Evolutionary conservation across 53 echinoderm and acorn worm genomes (phyloP).

Genomic region (Glandiceps talaboti): DNA sequence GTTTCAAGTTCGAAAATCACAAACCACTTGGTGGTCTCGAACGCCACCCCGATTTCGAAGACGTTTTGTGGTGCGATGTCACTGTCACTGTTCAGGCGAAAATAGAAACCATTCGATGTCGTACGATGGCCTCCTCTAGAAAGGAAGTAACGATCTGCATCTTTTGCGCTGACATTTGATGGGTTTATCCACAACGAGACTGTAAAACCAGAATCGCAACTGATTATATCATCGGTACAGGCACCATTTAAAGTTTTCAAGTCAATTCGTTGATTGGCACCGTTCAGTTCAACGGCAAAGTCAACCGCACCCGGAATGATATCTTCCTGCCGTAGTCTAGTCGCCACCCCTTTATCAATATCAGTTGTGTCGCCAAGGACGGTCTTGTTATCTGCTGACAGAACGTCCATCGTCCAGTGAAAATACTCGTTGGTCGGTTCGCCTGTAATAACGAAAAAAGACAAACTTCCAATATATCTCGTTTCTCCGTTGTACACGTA

Average conservation of each 20-base stretch:
- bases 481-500: too few relatives aligned
- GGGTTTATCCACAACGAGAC: conserved; percentile 22
- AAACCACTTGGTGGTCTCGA: conserved; percentile 14
- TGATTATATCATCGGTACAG: conserved; percentile 8
- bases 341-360: background rate
- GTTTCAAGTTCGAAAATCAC: conserved; percentile 17
- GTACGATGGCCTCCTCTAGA: conserved; percentile 26
- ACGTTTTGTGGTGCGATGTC: background rate
- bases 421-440: background rate
- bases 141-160: conserved; percentile 15
- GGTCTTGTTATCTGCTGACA: background rate
- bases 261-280: background rate
- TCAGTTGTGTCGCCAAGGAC: background rate
- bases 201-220: conserved; percentile 13
- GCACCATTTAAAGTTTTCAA: background rate
- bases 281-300: background rate
- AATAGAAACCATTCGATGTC: conserved; percentile 25
- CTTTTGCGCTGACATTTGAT: background rate
- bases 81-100: conserved; percentile 13
- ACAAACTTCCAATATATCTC: too few relatives aligned
- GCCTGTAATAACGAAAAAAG: too few relatives aligned
- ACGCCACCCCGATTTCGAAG: conserved; percentile 17
- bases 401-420: background rate
- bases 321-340: background rate
- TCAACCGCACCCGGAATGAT: background rate